These are phyloP conservation scores for Acanthiza pusilla DNA, from an alignment of 2,797 vertebrate genomes.

Conservation along the genomic window DNA sequence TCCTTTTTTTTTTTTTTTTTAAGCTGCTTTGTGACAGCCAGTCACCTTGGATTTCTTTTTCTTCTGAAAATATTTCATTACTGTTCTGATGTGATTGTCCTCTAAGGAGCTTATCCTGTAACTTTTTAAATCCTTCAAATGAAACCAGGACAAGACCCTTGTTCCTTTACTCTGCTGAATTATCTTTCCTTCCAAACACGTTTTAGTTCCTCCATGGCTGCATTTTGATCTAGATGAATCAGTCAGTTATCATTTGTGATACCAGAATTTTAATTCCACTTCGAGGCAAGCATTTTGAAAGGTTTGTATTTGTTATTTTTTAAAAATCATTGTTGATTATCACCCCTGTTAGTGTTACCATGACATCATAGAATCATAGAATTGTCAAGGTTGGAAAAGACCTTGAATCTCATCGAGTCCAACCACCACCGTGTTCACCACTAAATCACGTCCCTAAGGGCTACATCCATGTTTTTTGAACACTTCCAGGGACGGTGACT, in stretches of 20 bases:
- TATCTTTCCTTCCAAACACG: neutral
- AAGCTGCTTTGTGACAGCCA: neutral
- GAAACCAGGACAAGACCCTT: neutral
- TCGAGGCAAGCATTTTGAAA: neutral
- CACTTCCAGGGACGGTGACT: neutral
- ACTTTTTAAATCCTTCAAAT: neutral
- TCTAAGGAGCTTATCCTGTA: neutral
- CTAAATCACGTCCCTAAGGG: neutral
- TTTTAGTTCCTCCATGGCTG: neutral
- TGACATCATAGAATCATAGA: neutral
- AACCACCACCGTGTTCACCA: neutral
- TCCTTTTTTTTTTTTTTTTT: neutral
- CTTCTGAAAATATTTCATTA: neutral
- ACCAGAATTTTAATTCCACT: neutral
- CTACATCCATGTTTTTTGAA: neutral
- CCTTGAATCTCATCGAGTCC: neutral
- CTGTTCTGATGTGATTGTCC: neutral
- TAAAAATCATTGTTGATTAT: neutral
- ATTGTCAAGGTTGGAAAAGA: neutral
- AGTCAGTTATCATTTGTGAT: neutral
- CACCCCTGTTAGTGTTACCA: neutral
- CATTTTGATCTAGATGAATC: neutral
- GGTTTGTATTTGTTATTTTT: neutral
- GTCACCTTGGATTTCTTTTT: conserved; percentile 12
- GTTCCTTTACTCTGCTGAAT: neutral